Evolutionary conservation across 1,140 invertebrate genomes (phyloP).

Genomic region (Thaumetopoea pityocampa): DNA sequence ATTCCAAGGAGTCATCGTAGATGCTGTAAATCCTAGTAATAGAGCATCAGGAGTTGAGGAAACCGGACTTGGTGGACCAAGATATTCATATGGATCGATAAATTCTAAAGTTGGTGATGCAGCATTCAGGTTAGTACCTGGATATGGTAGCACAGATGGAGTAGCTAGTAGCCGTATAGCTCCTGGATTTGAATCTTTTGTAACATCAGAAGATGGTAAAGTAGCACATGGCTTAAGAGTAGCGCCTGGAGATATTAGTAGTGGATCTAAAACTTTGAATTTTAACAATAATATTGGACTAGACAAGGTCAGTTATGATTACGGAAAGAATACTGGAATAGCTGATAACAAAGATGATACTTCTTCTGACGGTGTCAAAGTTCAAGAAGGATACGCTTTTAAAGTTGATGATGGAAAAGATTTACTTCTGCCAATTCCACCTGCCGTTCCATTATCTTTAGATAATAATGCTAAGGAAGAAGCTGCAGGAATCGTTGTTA

Average conservation of each 20-base stretch:
- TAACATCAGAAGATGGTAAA: constrained; percentile 20
- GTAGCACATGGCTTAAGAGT: too few relatives aligned
- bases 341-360: constrained; percentile 69
- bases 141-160: constrained; percentile 5
- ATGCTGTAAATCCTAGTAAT: constrained; percentile 45
- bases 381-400: constrained; percentile 39
- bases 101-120: constrained; percentile 66
- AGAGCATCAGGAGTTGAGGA: constrained; percentile 37
- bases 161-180: constrained; percentile 1
- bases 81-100: constrained; percentile 48
- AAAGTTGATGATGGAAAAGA: constrained; percentile 47
- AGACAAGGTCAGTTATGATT: constrained; percentile 72
- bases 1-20: constrained; percentile 57
- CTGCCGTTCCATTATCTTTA: constrained; percentile 81
- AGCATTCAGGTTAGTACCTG: constrained; percentile 37
- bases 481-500: constrained; percentile 48
- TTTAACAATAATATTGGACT: constrained; percentile 37
- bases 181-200: constrained; percentile 14
- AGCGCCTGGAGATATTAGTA: constrained; percentile 27
- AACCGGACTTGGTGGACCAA: constrained; percentile 47
- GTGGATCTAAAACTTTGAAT: constrained; percentile 32
- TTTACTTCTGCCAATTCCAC: constrained; percentile 82
- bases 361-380: constrained; percentile 39
- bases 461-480: constrained; percentile 59
- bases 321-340: constrained; percentile 81